Evolutionary conservation across 2,797 vertebrate genomes (phyloP).

Genomic region (Caiman crocodilus): DNA sequence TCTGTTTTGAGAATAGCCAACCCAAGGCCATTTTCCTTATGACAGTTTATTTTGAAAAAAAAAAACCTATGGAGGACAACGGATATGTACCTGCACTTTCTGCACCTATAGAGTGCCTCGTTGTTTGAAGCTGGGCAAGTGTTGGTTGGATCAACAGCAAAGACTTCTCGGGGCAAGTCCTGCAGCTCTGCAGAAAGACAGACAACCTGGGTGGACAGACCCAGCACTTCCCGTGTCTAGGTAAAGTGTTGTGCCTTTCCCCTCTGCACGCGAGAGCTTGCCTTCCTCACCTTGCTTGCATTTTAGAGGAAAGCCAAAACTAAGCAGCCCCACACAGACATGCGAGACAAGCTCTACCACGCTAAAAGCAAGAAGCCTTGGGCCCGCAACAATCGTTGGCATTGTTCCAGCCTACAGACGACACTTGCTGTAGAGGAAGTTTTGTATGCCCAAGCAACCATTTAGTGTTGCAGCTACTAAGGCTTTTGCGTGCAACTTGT

Average conservation of each 20-base stretch:
- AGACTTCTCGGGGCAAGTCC: constrained; percentile 89
- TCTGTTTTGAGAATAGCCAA: not conserved
- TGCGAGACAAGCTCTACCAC: not conserved
- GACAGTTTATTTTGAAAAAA: not conserved
- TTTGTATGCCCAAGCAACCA: not conserved
- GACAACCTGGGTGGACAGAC: not conserved
- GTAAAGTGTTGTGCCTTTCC: not conserved
- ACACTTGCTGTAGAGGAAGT: not conserved
- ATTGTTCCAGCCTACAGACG: not conserved
- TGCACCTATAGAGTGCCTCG: constrained; percentile 91
- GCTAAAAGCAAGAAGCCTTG: not conserved
- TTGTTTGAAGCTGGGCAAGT: constrained; percentile 72
- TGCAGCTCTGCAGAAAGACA: constrained; percentile 82
- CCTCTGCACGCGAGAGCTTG: not conserved
- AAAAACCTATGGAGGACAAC: not conserved
- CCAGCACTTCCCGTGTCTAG: not conserved
- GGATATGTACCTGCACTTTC: constrained; percentile 91
- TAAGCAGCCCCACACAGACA: not conserved
- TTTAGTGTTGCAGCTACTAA: not conserved
- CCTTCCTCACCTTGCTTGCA: not conserved
- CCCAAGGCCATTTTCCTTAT: not conserved
- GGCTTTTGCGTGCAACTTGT: not conserved
- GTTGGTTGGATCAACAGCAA: constrained; percentile 88
- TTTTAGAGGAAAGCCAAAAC: not conserved
- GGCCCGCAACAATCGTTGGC: not conserved